These are phyloP conservation scores for Antheraea assamensis DNA, from an alignment of 2,888 invertebrate genomes.

Conservation along the genomic window DNA sequence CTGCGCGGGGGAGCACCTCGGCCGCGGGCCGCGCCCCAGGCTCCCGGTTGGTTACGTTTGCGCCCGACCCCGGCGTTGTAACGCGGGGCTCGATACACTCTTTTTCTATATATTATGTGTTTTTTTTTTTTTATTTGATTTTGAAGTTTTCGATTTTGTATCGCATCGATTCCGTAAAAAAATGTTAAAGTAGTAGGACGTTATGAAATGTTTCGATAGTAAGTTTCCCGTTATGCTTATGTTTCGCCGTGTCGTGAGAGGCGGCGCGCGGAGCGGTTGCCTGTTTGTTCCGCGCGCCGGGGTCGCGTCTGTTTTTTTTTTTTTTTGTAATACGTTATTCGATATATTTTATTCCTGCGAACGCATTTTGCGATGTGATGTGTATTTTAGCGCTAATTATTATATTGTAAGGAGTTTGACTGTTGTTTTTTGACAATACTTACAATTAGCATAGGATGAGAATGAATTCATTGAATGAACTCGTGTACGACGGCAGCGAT, in stretches of 20 bases:
- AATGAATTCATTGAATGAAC: slow-evolving; percentile 72
- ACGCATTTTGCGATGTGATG: slow-evolving; percentile 89
- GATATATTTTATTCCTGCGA: slow-evolving; percentile 91
- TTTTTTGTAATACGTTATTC: slow-evolving; percentile 83
- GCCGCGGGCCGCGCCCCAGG: slow-evolving; percentile 50
- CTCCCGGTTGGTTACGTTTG: slow-evolving; percentile 66
- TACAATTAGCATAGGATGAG: slow-evolving; percentile 78
- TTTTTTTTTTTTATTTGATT: slow-evolving; percentile 82
- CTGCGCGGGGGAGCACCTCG: slow-evolving; percentile 70
- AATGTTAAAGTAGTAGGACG: slow-evolving; percentile 83
- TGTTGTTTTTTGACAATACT: slow-evolving; percentile 82
- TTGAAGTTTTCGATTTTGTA: slow-evolving; percentile 82
- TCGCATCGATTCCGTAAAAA: slow-evolving; percentile 81
- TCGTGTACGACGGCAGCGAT: slow-evolving; percentile 63
- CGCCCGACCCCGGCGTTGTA: slow-evolving; percentile 63
- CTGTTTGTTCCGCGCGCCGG: slow-evolving; percentile 76
- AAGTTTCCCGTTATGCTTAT: slow-evolving; percentile 83
- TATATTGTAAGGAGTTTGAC: slow-evolving; percentile 82
- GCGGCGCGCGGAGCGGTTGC: slow-evolving; percentile 77
- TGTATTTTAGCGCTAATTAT: slow-evolving; percentile 84
- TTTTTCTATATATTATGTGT: slow-evolving; percentile 76
- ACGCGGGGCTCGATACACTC: slow-evolving; percentile 64
- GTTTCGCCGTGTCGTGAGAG: slow-evolving; percentile 61
- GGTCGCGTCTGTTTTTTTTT: slow-evolving; percentile 77
- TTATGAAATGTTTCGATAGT: slow-evolving; percentile 82